Conservation (phyloP, 2,797 vertebrate species). For the Rhinogobio ventralis region DNA sequence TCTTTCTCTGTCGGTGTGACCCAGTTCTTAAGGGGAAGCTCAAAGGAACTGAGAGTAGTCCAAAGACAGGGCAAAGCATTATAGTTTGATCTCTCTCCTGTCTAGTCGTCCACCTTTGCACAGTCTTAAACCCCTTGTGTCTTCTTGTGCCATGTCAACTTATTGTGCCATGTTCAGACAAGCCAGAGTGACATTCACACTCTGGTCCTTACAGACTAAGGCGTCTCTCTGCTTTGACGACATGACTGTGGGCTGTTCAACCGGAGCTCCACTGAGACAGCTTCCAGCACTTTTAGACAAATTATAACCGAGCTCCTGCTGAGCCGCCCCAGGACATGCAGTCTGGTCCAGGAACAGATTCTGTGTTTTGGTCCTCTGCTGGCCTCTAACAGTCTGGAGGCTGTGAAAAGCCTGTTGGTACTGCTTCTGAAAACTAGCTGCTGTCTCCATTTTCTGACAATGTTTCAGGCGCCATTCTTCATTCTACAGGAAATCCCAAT, state of each 20-base stretch:
- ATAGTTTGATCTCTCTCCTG: not conserved
- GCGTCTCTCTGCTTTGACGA: conserved; percentile 35
- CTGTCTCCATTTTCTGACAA: conserved; percentile 65
- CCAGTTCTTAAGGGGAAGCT: conserved; percentile 36
- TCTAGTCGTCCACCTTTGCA: conserved; percentile 53
- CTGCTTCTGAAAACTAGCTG: conserved; percentile 60
- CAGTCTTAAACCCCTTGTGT: conserved; percentile 62
- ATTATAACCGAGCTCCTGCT: conserved; percentile 32
- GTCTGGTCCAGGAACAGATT: conserved; percentile 36
- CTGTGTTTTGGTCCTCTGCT: conserved; percentile 56
- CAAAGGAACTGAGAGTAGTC: conserved; percentile 1
- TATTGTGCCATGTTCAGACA: conserved; percentile 40
- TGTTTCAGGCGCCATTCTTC: conserved; percentile 63
- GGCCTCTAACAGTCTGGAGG: conserved; percentile 60
- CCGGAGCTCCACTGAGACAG: not conserved
- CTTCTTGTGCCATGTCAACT: conserved; percentile 67
- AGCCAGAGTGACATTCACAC: conserved; percentile 20
- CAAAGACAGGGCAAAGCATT: conserved; percentile 9
- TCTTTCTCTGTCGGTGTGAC: not conserved
- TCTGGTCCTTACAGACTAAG: conserved; percentile 35
- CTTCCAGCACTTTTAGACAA: conserved; percentile 30
- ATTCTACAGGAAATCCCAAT: conserved; percentile 65
- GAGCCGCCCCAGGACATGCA: conserved; percentile 12
- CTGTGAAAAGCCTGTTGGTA: conserved; percentile 60
- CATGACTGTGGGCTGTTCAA: conserved; percentile 5